phyloP scores from a whole-genome alignment of 2,797 vertebrate genomes.

The Catamblyrhynchus diadema region DNA sequence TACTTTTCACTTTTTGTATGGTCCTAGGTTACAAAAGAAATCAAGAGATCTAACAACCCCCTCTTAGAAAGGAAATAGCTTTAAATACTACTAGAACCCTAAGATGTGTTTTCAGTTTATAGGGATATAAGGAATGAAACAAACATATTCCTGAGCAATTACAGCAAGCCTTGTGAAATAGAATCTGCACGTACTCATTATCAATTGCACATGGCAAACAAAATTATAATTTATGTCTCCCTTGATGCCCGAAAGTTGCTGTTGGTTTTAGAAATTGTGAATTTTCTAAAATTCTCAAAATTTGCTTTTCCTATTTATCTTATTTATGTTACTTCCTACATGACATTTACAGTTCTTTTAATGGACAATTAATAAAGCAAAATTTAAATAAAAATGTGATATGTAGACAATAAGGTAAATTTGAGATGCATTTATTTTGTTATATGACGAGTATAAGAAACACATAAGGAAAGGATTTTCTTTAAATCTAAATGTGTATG shows the following conservation, averaged over 20 bases:
- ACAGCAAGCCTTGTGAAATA: not conserved
- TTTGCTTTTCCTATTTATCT: not conserved
- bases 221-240: not conserved
- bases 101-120: not conserved
- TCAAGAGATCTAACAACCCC: not conserved
- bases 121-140: not conserved
- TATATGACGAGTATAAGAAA: not conserved
- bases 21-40: not conserved
- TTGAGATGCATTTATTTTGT: not conserved
- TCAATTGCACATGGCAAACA: not conserved
- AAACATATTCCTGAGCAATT: not conserved
- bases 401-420: not conserved
- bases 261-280: not conserved
- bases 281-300: not conserved
- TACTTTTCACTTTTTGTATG: not conserved
- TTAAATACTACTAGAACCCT: not conserved
- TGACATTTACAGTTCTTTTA: not conserved
- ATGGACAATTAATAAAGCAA: not conserved
- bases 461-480: not conserved
- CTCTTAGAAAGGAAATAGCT: not conserved
- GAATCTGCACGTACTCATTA: not conserved
- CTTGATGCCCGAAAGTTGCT: not conserved
- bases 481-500: not conserved
- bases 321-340: not conserved
- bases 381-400: not conserved